Evolutionary conservation across 2,113 vertebrate species (phyloP).

Genomic region (Pristiophorus japonicus): DNA sequence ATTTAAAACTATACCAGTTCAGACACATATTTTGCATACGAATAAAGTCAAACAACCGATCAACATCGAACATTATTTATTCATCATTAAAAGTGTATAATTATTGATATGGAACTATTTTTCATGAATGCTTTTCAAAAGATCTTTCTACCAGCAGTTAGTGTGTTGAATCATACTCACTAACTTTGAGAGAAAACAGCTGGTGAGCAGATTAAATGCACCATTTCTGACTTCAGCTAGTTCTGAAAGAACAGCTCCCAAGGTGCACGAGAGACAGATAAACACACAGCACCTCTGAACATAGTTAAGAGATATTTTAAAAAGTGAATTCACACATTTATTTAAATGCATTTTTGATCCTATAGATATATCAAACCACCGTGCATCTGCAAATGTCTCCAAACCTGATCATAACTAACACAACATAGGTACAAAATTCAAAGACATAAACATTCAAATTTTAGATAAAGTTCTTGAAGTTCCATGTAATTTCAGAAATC

Average conservation of each 20-base stretch:
- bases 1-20: neutral
- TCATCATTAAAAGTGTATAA: neutral
- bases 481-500: neutral
- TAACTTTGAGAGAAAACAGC: neutral
- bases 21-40: neutral
- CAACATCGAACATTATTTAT: neutral
- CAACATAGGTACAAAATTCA: neutral
- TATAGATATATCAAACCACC: neutral
- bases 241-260: neutral
- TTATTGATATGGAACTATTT: neutral
- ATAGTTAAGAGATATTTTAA: neutral
- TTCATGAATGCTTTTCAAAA: neutral
- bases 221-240: neutral
- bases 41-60: neutral
- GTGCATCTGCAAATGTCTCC: slow-evolving; percentile 17
- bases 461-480: neutral
- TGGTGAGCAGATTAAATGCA: neutral
- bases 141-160: neutral
- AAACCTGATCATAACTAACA: neutral
- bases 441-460: neutral
- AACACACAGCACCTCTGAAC: neutral
- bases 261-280: neutral
- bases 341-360: neutral
- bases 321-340: neutral
- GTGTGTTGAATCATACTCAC: neutral